Percentiles rank a stretch among this genome's conserved stretches.
phyloP scores from a whole-genome alignment of 1,140 invertebrate species.

The Drosophila arizonae region DNA sequence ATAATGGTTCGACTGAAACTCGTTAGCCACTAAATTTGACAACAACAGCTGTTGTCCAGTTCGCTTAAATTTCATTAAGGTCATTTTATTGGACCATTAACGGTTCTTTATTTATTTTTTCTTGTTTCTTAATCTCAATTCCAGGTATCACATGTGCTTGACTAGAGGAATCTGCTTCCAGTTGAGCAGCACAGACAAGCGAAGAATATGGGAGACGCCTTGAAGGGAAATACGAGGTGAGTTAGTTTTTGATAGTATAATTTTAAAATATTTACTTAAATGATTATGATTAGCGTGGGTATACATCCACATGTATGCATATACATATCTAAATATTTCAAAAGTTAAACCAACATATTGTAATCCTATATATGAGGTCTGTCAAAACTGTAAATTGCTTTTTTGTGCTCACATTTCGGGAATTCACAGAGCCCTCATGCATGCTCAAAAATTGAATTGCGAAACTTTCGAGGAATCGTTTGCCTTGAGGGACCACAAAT shows the following conservation, averaged over 20 bases:
- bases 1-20: slow-evolving; percentile 49
- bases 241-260: no score
- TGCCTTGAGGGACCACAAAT: slow-evolving; percentile 2
- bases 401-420: neutral
- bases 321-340: no score
- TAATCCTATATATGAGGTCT: no score
- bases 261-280: no score
- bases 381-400: neutral
- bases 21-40: slow-evolving; percentile 53
- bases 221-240: no score
- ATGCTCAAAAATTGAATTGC: slow-evolving; percentile 27
- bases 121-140: neutral
- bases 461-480: slow-evolving; percentile 35
- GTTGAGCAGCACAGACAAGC: neutral
- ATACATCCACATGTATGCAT: no score
- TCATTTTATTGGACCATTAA: slow-evolving; percentile 26
- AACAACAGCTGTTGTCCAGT: slow-evolving; percentile 58
- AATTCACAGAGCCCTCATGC: slow-evolving; percentile 7
- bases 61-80: slow-evolving; percentile 50
- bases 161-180: neutral
- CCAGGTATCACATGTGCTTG: slow-evolving; percentile 17
- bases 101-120: slow-evolving; percentile 10
- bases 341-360: no score
- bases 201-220: neutral
- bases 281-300: no score